phyloP scores from a whole-genome alignment of 2,797 vertebrate species.

The Leuciscus waleckii region DNA sequence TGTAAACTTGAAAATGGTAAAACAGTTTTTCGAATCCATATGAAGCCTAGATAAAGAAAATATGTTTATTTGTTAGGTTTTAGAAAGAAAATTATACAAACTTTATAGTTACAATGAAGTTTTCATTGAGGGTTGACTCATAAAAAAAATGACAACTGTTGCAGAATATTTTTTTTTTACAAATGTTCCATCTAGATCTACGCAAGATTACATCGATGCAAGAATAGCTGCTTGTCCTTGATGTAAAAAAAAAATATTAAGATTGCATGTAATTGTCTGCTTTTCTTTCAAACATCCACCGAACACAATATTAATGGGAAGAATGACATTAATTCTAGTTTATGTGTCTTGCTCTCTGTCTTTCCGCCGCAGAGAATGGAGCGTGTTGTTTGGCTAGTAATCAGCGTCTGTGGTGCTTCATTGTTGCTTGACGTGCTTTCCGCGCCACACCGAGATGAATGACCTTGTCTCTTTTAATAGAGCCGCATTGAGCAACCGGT shows the following conservation, averaged over 20 bases:
- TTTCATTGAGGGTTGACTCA: neutral
- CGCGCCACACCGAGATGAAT: slow-evolving; percentile 46
- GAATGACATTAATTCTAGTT: slow-evolving; percentile 37
- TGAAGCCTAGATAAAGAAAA: too few relatives aligned
- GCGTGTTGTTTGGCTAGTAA: slow-evolving; percentile 31
- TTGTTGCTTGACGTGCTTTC: slow-evolving; percentile 32
- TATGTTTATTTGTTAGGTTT: neutral
- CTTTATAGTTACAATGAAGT: too few relatives aligned
- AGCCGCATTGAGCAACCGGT: slow-evolving; percentile 42
- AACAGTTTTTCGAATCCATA: neutral
- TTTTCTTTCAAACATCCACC: slow-evolving; percentile 2
- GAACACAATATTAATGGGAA: slow-evolving; percentile 15
- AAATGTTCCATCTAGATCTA: slow-evolving; percentile 11
- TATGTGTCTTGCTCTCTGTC: slow-evolving; percentile 27
- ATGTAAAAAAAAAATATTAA: neutral
- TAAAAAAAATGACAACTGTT: neutral
- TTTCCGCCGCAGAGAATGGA: slow-evolving; percentile 1
- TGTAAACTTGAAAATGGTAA: neutral
- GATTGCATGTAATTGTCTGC: slow-evolving; percentile 1
- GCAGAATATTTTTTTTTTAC: slow-evolving; percentile 7
- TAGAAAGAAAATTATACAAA: too few relatives aligned
- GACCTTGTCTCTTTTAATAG: slow-evolving; percentile 59
- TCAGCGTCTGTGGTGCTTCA: slow-evolving; percentile 22
- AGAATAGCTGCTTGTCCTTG: slow-evolving; percentile 6
- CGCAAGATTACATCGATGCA: neutral